Conservation (phyloP, 2,113 vertebrate species). For the Actenoides hombroni region DNA sequence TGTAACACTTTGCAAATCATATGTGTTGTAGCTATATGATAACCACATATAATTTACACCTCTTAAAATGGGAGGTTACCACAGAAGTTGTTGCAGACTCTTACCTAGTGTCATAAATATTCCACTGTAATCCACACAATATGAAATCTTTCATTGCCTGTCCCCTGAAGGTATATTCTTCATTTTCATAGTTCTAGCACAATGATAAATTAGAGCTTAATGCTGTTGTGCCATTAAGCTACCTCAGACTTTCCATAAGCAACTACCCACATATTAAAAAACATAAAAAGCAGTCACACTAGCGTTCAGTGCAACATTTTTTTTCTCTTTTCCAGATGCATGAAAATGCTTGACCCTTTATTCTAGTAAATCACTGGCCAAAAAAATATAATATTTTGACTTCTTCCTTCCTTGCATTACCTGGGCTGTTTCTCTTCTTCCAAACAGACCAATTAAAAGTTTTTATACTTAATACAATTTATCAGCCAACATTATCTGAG, state of each 20-base stretch:
- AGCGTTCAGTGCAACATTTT: accelerated
- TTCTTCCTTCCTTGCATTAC: neutral
- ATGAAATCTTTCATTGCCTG: neutral
- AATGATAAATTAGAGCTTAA: conserved; percentile 7
- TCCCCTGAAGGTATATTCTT: neutral
- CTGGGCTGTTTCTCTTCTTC: neutral
- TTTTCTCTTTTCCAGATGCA: neutral
- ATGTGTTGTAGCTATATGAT: neutral
- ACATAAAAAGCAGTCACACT: neutral
- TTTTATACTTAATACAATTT: neutral
- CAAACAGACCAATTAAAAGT: neutral
- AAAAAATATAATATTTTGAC: neutral
- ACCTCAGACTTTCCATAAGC: neutral
- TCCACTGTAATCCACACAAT: neutral
- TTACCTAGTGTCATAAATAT: neutral
- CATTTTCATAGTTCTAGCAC: neutral
- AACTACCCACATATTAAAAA: neutral
- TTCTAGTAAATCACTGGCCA: neutral
- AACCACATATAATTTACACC: neutral
- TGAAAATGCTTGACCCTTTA: neutral
- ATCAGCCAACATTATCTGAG: neutral
- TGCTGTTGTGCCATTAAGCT: neutral
- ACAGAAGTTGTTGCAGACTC: neutral
- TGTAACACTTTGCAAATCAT: neutral
- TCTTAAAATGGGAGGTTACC: neutral